Evolutionary conservation across 2,797 vertebrate genomes (phyloP).

Genomic region (Netta rufina): DNA sequence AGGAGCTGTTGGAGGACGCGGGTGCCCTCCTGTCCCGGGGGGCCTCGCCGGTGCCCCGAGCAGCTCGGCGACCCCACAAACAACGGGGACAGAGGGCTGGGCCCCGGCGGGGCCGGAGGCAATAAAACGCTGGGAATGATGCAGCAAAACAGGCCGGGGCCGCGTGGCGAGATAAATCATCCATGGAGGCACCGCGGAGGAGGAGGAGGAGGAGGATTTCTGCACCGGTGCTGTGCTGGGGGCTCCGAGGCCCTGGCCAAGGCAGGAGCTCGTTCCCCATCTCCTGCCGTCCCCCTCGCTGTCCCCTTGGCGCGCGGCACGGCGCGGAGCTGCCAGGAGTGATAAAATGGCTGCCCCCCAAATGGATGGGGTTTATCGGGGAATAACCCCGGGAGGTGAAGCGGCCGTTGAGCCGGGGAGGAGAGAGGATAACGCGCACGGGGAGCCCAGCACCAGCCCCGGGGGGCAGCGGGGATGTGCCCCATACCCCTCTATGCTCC

Average conservation of each 20-base stretch:
- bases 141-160: constrained; percentile 67
- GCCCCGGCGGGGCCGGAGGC: neutral
- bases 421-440: too few relatives aligned
- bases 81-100: neutral
- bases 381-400: constrained; percentile 21
- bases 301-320: constrained; percentile 52
- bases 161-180: constrained; percentile 54
- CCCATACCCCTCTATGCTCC: neutral
- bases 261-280: neutral
- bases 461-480: neutral
- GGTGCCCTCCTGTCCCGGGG: neutral
- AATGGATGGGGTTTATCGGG: constrained; percentile 71
- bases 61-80: neutral
- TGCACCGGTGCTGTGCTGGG: too few relatives aligned
- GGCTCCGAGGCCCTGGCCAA: rapidly evolving
- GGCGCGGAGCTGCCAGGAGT: constrained; percentile 52
- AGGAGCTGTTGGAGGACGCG: too few relatives aligned
- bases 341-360: constrained; percentile 70
- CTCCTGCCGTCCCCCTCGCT: neutral
- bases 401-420: too few relatives aligned
- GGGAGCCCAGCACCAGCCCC: neutral
- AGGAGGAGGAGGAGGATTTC: neutral
- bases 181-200: constrained; percentile 39
- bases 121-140: constrained; percentile 54
- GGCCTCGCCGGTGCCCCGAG: neutral